Percentiles rank a stretch among this genome's conserved stretches.
phyloP scores from a whole-genome alignment of 2,113 vertebrate species.

The Notarius lentiginosus region DNA sequence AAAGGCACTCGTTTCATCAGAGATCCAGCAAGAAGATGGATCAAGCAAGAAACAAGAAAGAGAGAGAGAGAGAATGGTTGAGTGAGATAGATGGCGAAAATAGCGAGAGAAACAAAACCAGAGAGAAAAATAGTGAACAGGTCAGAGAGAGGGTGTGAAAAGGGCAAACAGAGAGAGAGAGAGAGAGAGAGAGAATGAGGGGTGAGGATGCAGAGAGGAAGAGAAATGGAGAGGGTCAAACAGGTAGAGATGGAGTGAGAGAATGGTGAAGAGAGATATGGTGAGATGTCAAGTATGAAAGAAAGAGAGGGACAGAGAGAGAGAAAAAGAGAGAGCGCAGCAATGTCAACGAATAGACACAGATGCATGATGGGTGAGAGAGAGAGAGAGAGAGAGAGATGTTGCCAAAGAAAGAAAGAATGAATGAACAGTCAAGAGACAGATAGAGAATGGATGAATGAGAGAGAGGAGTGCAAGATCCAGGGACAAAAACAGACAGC shows the following conservation, averaged over 20 bases:
- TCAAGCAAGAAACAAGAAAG: not conserved
- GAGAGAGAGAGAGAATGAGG: not conserved
- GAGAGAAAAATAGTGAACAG: conserved; percentile 3
- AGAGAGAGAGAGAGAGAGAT: not conserved
- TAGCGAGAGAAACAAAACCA: not conserved
- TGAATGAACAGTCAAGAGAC: not conserved
- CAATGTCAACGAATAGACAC: not conserved
- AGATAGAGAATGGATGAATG: not conserved
- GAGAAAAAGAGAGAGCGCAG: not conserved
- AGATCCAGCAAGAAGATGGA: not conserved
- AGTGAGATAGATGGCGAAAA: not conserved
- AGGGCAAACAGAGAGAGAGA: not conserved
- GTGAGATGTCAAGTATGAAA: not conserved
- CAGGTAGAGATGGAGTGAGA: not conserved
- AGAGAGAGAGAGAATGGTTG: not conserved
- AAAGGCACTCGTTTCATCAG: not conserved
- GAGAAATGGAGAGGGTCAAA: not conserved
- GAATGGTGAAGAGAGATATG: not conserved
- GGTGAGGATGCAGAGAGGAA: not conserved
- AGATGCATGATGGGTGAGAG: not conserved
- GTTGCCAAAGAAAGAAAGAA: not conserved
- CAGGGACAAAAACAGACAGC: not conserved
- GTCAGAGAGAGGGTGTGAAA: conserved; percentile 3
- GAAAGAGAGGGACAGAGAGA: not conserved
- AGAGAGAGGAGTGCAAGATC: not conserved